Base-by-base conservation (phyloP, 2,113 vertebrate genomes). In the Chaetorhynchus papuensis region DNA sequence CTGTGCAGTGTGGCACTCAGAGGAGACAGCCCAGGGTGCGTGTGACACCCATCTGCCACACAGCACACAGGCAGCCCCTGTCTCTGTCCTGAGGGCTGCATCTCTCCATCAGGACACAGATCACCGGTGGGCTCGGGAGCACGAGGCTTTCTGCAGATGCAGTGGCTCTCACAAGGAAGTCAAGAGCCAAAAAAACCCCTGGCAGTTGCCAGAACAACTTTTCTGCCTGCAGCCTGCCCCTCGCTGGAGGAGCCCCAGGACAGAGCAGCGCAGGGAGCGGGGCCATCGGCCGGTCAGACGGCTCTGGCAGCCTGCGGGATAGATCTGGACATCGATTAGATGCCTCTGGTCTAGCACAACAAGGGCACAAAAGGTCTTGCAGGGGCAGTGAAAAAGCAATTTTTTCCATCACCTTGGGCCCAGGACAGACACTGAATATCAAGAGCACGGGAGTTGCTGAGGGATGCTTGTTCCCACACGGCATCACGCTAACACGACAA, bases 401-500 rank as follows among this genome's bases (percentile, higher is more conserved):
- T 92, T 87, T 90, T 95, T 64, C 88, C 63, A 85, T 82, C 63
- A 76, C 63, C 57, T 72, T 68, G 30, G 35, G 56, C 61, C 74
- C 31, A 35, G 85, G 30, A 53, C 9, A 1, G 41, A 45, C 0
- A 0, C 26, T 12, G 59, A 88, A 3, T 10, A 61, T 22, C 7
- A 2, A 45, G 30, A 49, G 60, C 3, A 1, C 18, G 27, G 47
- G 80, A 91, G 61, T 1, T 24, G 50, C 80, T n/a, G 50, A 92
- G 72, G 45, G 72, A 39, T 17, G 2, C 42, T 59, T 3, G 44
- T 14, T 78, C 33, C 63, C 12, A 1, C n/a, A 5, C 20, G 8
- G 66, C 75, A 11, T 13, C 0, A 0, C 1, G 0, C 49, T 44
- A 87, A 82, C 0, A 0, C 2, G 1, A 20, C 27, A 5, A 54